These are phyloP conservation scores for Bombylius major DNA, from an alignment of 2,888 invertebrate species.

Conservation along the genomic window DNA sequence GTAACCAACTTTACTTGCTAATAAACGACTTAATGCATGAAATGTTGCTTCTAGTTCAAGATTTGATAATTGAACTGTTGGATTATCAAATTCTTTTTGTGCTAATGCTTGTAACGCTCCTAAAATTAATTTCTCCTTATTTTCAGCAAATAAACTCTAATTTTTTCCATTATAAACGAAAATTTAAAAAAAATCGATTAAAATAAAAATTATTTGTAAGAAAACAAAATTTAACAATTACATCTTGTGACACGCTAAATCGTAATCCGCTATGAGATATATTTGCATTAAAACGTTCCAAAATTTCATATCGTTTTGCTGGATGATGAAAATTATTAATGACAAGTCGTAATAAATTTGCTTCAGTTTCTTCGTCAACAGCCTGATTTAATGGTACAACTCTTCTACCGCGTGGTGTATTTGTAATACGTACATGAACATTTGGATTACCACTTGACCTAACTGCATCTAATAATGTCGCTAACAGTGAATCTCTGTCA, in stretches of 20 bases:
- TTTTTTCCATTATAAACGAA: slow-evolving; percentile 20
- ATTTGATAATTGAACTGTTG: slow-evolving; percentile 43
- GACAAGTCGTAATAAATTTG: slow-evolving; percentile 52
- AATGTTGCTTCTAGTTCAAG: slow-evolving; percentile 87
- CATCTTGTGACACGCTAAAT: slow-evolving; percentile 93
- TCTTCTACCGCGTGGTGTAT: slow-evolving; percentile 74
- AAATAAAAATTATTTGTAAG: slow-evolving; percentile 15
- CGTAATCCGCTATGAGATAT: slow-evolving; percentile 94
- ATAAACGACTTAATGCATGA: slow-evolving; percentile 81
- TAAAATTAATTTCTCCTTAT: slow-evolving; percentile 93
- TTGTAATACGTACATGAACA: slow-evolving; percentile 81
- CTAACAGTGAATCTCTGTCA: slow-evolving; percentile 90
- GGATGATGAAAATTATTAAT: slow-evolving; percentile 44
- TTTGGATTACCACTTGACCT: slow-evolving; percentile 94
- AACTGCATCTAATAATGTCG: slow-evolving; percentile 91
- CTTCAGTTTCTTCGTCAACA: slow-evolving; percentile 95
- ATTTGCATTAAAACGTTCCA: slow-evolving; percentile 93
- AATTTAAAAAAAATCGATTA: slow-evolving; percentile 9
- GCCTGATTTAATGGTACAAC: slow-evolving; percentile 79
- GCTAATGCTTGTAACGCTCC: slow-evolving; percentile 78
- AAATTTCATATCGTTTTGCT: slow-evolving; percentile 56
- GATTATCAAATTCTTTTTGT: slow-evolving; percentile 53
- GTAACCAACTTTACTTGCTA: slow-evolving; percentile 97
- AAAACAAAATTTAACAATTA: slow-evolving; percentile 39
- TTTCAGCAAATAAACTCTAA: slow-evolving; percentile 92